phyloP scores from a whole-genome alignment of 2,797 vertebrate species.

The Clarias platycephalus region DNA sequence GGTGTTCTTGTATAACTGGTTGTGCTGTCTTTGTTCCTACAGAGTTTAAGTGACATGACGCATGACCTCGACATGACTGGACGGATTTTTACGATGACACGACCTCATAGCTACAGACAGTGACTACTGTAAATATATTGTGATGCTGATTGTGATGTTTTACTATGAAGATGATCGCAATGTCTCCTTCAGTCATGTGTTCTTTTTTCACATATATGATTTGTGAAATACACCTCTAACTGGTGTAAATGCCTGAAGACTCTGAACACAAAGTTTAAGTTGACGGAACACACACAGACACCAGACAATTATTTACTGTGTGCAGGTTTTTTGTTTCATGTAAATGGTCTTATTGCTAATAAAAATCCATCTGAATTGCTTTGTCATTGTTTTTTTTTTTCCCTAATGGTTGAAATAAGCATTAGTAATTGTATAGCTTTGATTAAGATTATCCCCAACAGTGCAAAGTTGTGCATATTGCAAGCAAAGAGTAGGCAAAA shows the following conservation, averaged over 20 bases:
- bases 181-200: conserved; percentile 17
- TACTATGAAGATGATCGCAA: conserved; percentile 9
- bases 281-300: conserved; percentile 25
- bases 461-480: neutral
- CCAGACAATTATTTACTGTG: conserved; percentile 25
- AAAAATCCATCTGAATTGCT: conserved; percentile 2
- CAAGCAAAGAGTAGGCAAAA: neutral
- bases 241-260: conserved; percentile 21
- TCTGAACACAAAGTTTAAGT: conserved; percentile 23
- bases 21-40: conserved; percentile 84
- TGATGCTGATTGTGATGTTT: conserved; percentile 37
- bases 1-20: conserved; percentile 67
- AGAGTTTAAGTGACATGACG: conserved; percentile 83
- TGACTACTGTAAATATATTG: conserved; percentile 72
- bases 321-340: conserved; percentile 20
- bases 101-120: conserved; percentile 78
- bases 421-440: neutral
- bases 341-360: conserved; percentile 35
- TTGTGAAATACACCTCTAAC: conserved; percentile 1
- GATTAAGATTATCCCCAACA: neutral
- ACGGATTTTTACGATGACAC: conserved; percentile 79
- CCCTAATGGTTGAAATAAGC: neutral
- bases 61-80: conserved; percentile 78
- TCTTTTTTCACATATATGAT: neutral
- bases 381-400: neutral